Evolutionary conservation across 2,888 invertebrate species (phyloP).

Genomic region (Limnephilus lunatus): DNA sequence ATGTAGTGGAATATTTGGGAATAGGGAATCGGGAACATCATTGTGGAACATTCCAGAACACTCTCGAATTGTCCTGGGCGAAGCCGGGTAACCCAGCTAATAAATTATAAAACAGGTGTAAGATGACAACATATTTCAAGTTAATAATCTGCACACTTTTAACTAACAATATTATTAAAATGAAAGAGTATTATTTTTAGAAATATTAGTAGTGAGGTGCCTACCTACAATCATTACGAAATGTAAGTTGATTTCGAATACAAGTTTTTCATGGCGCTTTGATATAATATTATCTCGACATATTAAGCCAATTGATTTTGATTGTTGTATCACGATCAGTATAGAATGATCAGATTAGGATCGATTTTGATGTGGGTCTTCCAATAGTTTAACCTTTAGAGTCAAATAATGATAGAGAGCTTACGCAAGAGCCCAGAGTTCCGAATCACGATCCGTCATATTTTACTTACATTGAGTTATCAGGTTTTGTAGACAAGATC

Average conservation of each 20-base stretch:
- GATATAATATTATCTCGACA: not conserved
- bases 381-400: constrained; percentile 42
- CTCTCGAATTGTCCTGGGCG: no score
- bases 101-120: no score
- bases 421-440: constrained; percentile 30
- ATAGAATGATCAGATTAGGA: constrained; percentile 39
- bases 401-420: constrained; percentile 18
- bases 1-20: no score
- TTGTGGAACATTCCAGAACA: no score
- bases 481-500: not conserved
- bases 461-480: not conserved
- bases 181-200: not conserved
- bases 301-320: constrained; percentile 41
- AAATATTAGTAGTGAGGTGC: not conserved
- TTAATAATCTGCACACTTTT: no score
- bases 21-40: no score
- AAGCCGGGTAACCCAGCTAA: no score
- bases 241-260: not conserved
- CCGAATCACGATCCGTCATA: not conserved
- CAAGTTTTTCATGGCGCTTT: not conserved
- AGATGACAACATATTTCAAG: no score
- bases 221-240: not conserved
- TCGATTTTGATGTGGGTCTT: constrained; percentile 38
- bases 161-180: no score
- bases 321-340: constrained; percentile 32